Conservation (phyloP, 2,888 invertebrate genomes). For the Cephus rjabovi region DNA sequence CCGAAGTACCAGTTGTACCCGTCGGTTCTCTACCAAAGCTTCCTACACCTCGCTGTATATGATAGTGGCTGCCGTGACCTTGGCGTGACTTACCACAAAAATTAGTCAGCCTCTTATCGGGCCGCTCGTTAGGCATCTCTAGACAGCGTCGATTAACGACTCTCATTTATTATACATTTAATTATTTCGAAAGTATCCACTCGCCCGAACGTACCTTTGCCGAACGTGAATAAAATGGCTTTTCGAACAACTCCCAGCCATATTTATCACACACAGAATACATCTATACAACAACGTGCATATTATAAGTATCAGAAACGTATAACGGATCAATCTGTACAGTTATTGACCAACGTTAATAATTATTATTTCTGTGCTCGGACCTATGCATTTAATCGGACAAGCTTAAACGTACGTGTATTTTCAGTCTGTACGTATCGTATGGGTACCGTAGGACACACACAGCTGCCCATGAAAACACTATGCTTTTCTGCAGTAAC, state of each 20-base stretch:
- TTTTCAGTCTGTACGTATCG: not conserved
- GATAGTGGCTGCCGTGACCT: not conserved
- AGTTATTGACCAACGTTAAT: not conserved
- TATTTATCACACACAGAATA: not conserved
- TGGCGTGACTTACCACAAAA: not conserved
- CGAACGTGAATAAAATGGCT: not conserved
- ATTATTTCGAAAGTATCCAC: not conserved
- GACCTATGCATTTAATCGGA: not conserved
- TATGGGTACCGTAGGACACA: not conserved
- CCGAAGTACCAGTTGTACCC: not conserved
- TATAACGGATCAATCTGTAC: not conserved
- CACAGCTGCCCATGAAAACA: not conserved
- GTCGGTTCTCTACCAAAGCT: not conserved
- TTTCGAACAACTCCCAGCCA: not conserved
- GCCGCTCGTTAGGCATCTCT: not conserved
- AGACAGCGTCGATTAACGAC: not conserved
- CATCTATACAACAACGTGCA: accelerated
- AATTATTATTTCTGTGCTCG: not conserved
- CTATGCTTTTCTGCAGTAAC: not conserved
- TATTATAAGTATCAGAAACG: not conserved
- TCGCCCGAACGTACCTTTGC: not conserved
- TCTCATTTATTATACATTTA: not conserved
- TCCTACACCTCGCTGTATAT: not conserved
- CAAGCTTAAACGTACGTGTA: not conserved
- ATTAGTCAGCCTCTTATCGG: not conserved